Conservation (phyloP, 2,113 vertebrate species). For the Ciconia boyciana region DNA sequence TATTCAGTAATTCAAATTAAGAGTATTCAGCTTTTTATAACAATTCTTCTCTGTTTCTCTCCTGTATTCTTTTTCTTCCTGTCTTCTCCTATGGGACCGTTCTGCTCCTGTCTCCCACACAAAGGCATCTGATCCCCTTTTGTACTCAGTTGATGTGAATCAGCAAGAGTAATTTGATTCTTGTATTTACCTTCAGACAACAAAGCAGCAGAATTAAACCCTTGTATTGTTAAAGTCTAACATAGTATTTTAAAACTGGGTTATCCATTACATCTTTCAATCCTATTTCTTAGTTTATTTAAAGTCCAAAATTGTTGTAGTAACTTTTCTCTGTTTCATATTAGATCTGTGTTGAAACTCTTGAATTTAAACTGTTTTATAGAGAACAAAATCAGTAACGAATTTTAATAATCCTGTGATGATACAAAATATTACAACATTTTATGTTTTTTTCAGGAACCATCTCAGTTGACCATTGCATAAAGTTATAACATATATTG, state of each 20-base stretch:
- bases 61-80: neutral
- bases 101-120: neutral
- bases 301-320: neutral
- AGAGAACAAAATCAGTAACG: neutral
- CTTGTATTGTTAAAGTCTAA: neutral
- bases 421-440: neutral
- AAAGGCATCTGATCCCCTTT: neutral
- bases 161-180: neutral
- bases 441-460: neutral
- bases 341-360: neutral
- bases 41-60: neutral
- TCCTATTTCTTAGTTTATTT: neutral
- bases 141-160: neutral
- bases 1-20: neutral
- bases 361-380: neutral
- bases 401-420: neutral
- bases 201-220: neutral
- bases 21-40: neutral
- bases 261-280: neutral
- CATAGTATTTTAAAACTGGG: neutral
- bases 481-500: neutral
- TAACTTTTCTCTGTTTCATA: neutral
- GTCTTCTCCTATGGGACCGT: rapidly evolving
- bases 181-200: neutral
- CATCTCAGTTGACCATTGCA: neutral